Evolutionary conservation across 1,140 invertebrate species (phyloP), one percentile per base, ranked within the genome.

Genomic region (Drosophila sulfurigaster): DNA sequence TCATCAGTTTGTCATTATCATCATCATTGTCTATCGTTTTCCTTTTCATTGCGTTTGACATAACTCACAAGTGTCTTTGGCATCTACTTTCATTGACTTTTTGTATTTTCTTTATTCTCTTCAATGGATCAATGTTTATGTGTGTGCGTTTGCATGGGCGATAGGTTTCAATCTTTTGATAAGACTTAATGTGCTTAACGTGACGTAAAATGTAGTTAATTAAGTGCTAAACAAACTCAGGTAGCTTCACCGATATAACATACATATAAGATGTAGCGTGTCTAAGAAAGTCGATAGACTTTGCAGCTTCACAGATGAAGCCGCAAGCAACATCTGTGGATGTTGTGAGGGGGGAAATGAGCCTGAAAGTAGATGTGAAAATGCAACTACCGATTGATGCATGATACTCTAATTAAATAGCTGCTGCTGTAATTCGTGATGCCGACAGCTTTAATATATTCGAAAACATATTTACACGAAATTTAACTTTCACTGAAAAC

Each of bases 161-260:
- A 69, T 62, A 56, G 41, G 56, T 62, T 68, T 75, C 78, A 65
- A 79, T 75, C 78, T 64, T 32, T 64, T 79, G 75, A 77, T 77
- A 77, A 68, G 70, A 68, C 62, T 74, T 77, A 68, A 68, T 75
- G 70, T 70, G 71, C 20, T 43, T 63, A 77, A 74, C 64, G 70
- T 74, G 75, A 74, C 64, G 70, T 74, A 66, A 74, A 77, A 77
- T 74, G 60, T 49, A 48, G 66, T 70, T 82, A 82, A 82, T 82
- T 82, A 82, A 75, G 75, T 82, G 79, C 54, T 58, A 75, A 82
- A 57, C 70, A 70, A 75, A 28, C 58, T 16, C 49, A 67, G 63
- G 69, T 73, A 57, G 16, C 38, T 30, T 28, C n/a, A 56, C 38
- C 13, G 28, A 13, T 41, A 38, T 13, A 64, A 16, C 1, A 2